These are phyloP conservation scores for Argyrosomus regius DNA, from an alignment of 2,797 vertebrate genomes.

Conservation along the genomic window DNA sequence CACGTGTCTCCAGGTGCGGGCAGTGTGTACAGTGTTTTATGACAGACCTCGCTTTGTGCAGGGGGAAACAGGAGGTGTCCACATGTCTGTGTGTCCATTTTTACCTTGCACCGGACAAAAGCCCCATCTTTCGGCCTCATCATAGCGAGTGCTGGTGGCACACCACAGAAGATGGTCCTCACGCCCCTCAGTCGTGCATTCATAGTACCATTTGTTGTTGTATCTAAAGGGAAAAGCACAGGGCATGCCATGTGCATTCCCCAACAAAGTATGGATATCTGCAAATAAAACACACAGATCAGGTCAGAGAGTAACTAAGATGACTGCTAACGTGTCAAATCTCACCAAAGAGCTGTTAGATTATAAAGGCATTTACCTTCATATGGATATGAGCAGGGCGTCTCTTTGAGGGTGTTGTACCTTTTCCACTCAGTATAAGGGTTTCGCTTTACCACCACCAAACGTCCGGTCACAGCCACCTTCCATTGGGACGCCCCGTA, in stretches of 20 bases:
- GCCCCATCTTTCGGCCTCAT: slow-evolving; percentile 92
- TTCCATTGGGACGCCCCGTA: slow-evolving; percentile 85
- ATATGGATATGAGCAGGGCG: slow-evolving; percentile 90
- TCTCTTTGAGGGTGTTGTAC: slow-evolving; percentile 84
- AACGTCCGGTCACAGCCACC: slow-evolving; percentile 79
- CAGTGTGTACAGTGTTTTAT: not conserved
- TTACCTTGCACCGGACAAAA: slow-evolving; percentile 93
- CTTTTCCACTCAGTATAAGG: slow-evolving; percentile 85
- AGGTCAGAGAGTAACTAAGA: not conserved
- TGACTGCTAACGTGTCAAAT: not conserved
- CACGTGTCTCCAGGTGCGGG: not conserved
- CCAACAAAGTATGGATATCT: slow-evolving; percentile 91
- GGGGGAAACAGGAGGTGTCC: not conserved
- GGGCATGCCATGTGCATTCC: slow-evolving; percentile 91
- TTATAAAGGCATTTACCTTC: slow-evolving; percentile 85
- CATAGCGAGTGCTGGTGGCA: slow-evolving; percentile 91
- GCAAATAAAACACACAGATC: slow-evolving; percentile 55
- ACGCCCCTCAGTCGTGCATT: slow-evolving; percentile 90
- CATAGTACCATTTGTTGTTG: slow-evolving; percentile 92
- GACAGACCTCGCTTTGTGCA: not conserved
- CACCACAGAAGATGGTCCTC: slow-evolving; percentile 91
- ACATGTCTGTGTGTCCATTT: slow-evolving; percentile 12
- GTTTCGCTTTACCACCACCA: slow-evolving; percentile 85
- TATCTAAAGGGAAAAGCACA: slow-evolving; percentile 94
- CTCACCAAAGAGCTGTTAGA: not conserved